Conservation (phyloP, 1,140 invertebrate genomes). For the Stratiolaelaps scimitus region DNA sequence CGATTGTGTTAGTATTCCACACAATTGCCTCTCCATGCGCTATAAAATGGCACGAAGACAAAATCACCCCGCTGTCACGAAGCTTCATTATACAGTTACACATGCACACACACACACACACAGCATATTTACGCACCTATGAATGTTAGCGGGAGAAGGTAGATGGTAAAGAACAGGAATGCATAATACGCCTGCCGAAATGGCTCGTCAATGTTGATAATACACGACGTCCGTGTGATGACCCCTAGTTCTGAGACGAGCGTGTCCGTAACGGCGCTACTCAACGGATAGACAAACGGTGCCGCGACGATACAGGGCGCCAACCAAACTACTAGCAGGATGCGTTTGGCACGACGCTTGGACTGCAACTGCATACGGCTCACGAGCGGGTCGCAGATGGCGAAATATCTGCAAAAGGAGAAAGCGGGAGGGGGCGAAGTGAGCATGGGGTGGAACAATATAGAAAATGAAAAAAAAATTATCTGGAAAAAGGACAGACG, state of each 20-base stretch:
- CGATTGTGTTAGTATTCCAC: too few species aligned
- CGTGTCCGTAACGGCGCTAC: constrained; percentile 35
- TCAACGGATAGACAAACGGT: constrained; percentile 40
- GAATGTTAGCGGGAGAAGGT: constrained; percentile 42
- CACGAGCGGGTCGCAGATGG: constrained; percentile 45
- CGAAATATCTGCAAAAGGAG: constrained; percentile 43
- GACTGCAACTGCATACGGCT: constrained; percentile 42
- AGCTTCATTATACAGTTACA: too few species aligned
- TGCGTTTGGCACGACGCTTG: constrained; percentile 40
- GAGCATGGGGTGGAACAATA: too few species aligned
- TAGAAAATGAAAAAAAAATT: too few species aligned
- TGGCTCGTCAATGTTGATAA: constrained; percentile 38
- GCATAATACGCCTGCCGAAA: constrained; percentile 43
- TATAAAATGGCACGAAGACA: too few species aligned
- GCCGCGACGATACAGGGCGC: constrained; percentile 41
- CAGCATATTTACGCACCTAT: constrained; percentile 39
- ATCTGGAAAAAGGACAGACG: too few species aligned
- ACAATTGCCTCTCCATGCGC: too few species aligned
- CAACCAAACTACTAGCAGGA: constrained; percentile 43
- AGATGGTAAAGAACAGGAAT: constrained; percentile 43
- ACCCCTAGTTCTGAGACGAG: constrained; percentile 41
- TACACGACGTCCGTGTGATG: constrained; percentile 41
- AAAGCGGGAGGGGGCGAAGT: too few species aligned
- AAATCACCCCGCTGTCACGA: too few species aligned
- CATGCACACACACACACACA: too few species aligned